A percentile compares a stretch with the other conserved stretches of the same genome.
Evolutionary conservation across 2,888 invertebrate species (phyloP).

Genomic region (Drosophila suboccidentalis): DNA sequence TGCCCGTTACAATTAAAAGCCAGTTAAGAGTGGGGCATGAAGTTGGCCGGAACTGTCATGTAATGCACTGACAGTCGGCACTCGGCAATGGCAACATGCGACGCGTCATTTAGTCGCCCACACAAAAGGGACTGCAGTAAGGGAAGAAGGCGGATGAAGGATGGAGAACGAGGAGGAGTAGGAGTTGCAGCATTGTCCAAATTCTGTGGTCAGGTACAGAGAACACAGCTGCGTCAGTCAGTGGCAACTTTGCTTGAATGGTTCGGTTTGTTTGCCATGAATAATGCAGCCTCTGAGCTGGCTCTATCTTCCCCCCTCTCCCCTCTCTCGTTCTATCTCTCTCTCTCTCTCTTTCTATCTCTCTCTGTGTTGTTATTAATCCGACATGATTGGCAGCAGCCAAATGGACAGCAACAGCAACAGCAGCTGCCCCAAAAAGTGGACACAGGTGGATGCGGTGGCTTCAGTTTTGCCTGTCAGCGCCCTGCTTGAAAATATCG

Average conservation of each 20-base stretch:
- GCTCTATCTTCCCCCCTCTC: conserved; percentile 3
- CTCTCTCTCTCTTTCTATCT: not conserved
- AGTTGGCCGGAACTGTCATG: conserved; percentile 44
- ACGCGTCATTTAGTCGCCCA: conserved; percentile 76
- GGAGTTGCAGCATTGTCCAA: conserved; percentile 32
- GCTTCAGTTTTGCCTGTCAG: conserved; percentile 66
- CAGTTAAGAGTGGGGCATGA: conserved; percentile 20
- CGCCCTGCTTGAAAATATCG: conserved; percentile 70
- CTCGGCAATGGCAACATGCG: conserved; percentile 68
- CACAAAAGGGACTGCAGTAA: conserved; percentile 15
- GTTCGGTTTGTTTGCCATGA: conserved; percentile 65
- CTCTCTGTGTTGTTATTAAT: conserved; percentile 74
- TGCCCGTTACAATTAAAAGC: conserved; percentile 73
- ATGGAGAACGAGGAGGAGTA: not conserved
- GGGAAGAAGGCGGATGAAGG: not conserved
- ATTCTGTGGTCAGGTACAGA: conserved; percentile 23
- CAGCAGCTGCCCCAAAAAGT: conserved; percentile 36
- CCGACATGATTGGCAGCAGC: conserved; percentile 83
- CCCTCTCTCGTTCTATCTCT: not conserved
- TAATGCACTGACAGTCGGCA: conserved; percentile 72
- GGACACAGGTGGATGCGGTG: conserved; percentile 75
- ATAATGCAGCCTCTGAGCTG: conserved; percentile 60
- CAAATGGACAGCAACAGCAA: conserved; percentile 76
- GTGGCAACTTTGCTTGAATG: conserved; percentile 68
- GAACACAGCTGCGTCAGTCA: conserved; percentile 64